These are phyloP conservation scores for Drosophila kuntzei DNA, from an alignment of 2,888 invertebrate genomes.

Conservation along the genomic window DNA sequence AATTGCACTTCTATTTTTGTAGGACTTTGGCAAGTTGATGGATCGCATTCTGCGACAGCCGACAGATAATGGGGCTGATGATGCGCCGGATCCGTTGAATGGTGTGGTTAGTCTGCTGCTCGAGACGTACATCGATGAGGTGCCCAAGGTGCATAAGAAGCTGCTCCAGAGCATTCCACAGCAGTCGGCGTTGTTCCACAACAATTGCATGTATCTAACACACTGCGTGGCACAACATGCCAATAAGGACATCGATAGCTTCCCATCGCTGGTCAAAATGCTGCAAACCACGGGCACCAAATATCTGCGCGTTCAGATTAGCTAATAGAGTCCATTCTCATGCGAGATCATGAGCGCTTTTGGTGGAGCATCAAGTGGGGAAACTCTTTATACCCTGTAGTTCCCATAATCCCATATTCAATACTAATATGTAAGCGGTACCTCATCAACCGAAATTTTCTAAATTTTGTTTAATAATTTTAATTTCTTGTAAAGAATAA, in stretches of 20 bases:
- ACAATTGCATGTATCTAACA: constrained; percentile 95
- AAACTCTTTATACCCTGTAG: not conserved
- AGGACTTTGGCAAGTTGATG: constrained; percentile 83
- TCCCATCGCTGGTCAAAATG: constrained; percentile 89
- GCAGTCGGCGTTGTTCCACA: constrained; percentile 93
- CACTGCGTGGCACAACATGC: constrained; percentile 90
- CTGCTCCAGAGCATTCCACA: constrained; percentile 94
- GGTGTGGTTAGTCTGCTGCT: constrained; percentile 86
- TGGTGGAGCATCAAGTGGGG: constrained; percentile 86
- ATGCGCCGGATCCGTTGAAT: constrained; percentile 60
- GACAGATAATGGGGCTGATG: constrained; percentile 35
- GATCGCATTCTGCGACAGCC: constrained; percentile 83
- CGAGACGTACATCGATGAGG: constrained; percentile 91
- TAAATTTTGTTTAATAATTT: too few relatives aligned
- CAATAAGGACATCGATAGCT: constrained; percentile 86
- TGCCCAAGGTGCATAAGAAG: constrained; percentile 92
- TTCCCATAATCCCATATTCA: too few relatives aligned
- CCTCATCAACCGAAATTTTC: too few relatives aligned
- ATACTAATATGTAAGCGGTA: too few relatives aligned
- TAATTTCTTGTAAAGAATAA: too few relatives aligned
- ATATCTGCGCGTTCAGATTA: constrained; percentile 90
- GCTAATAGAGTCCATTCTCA: constrained; percentile 91
- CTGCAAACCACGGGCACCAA: constrained; percentile 90
- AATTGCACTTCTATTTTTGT: not conserved
- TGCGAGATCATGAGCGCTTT: constrained; percentile 91